Base-by-base conservation (phyloP, 2,888 invertebrate genomes). In the Athalia rosae region DNA sequence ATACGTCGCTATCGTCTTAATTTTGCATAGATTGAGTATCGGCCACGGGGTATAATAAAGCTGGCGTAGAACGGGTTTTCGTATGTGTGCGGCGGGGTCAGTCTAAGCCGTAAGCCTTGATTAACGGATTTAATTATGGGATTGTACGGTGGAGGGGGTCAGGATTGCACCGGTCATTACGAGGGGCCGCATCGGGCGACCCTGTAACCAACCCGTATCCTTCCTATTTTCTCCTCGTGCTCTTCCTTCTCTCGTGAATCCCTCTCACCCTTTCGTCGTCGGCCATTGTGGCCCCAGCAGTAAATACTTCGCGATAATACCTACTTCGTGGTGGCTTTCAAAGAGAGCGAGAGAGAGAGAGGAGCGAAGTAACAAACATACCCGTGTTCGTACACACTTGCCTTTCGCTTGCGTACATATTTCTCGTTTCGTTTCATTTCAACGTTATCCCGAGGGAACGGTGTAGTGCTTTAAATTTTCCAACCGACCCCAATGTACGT, bases 91-190 rank as follows among this genome's bases (percentile, higher is more conserved):
- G 45, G 15, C 45, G 45, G 89, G 89, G 89, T 89, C 89, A 89
- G 87, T 86, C 84, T 83, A 82, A 84, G 84, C 86, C 83, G 86
- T 89, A 89, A 89, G 87, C 89, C 88, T 88, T 89, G 89, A 89
- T 89, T 89, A 89, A 89, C 89, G 89, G 89, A 89, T 89, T 89
- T 89, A 89, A 89, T 89, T 89, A 89, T 89, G 85, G 86, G 86
- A 87, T 87, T 86, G 86, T 85, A 83, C 81, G 61, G n/a, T n/a
- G n/a, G n/a, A n/a, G 74, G 74, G 82, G 82, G 82, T 84, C 82
- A 84, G 86, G 85, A 86, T 87, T 84, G 85, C 83, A 85, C 81
- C 77, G 86, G 86, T 88, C 87, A 87, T 87, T 87, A 87, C 83
- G 82, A 85, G 84, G 85, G 84, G 84, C 85, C 11, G 84, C 84